Evolutionary conservation across 2,888 invertebrate species (phyloP).

Genomic region (Drosophila pseudotakahashii): DNA sequence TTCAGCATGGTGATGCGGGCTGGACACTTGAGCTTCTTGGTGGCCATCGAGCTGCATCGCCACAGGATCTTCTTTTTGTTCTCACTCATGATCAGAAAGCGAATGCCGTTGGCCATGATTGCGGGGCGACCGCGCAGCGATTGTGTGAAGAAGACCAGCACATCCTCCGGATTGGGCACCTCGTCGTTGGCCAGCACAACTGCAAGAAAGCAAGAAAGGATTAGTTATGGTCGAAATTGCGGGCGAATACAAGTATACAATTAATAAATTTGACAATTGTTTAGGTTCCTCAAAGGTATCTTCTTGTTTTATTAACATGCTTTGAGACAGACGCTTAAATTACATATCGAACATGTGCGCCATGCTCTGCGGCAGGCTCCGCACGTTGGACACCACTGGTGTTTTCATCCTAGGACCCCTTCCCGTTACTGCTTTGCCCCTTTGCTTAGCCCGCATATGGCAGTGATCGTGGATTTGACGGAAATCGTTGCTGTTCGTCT

Average conservation of each 20-base stretch:
- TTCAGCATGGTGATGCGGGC: constrained; percentile 84
- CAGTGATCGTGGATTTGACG: constrained; percentile 83
- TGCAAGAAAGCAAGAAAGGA: constrained; percentile 48
- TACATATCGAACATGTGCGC: constrained; percentile 54
- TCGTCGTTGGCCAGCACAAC: constrained; percentile 82
- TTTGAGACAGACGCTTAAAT: constrained; percentile 52
- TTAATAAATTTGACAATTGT: constrained; percentile 20
- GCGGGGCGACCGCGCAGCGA: constrained; percentile 84
- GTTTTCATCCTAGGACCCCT: constrained; percentile 1
- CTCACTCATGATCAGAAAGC: constrained; percentile 84
- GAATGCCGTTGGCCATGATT: constrained; percentile 84
- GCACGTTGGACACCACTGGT: constrained; percentile 34
- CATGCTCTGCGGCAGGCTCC: constrained; percentile 28
- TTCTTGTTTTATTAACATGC: constrained; percentile 56
- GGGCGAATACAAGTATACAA: neutral
- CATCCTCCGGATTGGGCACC: constrained; percentile 82
- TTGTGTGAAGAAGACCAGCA: constrained; percentile 83
- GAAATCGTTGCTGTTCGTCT: constrained; percentile 81
- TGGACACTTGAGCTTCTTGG: constrained; percentile 84
- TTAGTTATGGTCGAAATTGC: constrained; percentile 20
- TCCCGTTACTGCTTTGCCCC: constrained; percentile 35
- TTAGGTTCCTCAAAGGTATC: constrained; percentile 1
- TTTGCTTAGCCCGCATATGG: constrained; percentile 75
- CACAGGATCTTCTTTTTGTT: constrained; percentile 84
- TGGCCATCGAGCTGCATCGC: constrained; percentile 84